Conservation (phyloP, 2,797 vertebrate genomes). For the Acanthornis magna region DNA sequence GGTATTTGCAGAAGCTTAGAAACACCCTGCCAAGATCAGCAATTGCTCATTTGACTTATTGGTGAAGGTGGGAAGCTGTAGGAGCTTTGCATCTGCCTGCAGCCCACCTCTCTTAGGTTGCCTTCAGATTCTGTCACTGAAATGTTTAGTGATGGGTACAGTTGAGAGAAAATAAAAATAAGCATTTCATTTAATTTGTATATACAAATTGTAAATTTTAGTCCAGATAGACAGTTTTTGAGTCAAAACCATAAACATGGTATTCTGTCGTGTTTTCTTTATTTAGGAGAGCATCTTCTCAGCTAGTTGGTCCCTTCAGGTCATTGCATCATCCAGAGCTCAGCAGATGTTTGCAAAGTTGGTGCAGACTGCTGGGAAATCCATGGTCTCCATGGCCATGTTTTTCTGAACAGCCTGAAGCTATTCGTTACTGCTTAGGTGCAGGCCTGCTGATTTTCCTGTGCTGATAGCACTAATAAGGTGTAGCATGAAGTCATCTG, state of each 20-base stretch:
- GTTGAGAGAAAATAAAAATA: neutral
- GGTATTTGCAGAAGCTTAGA: neutral
- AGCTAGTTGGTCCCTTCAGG: neutral
- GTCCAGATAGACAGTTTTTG: neutral
- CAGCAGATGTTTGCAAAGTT: neutral
- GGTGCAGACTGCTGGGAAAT: neutral
- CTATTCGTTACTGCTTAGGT: neutral
- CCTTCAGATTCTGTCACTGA: neutral
- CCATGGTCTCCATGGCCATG: accelerated
- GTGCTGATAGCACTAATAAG: neutral
- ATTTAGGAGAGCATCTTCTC: neutral
- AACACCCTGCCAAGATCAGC: neutral
- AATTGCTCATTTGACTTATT: neutral
- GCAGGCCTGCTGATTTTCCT: neutral
- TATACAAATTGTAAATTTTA: neutral
- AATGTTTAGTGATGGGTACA: neutral
- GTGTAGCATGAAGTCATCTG: neutral
- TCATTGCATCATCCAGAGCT: neutral
- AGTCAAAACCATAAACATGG: neutral
- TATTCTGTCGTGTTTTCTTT: neutral
- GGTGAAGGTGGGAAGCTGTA: neutral
- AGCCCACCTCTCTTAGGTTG: neutral
- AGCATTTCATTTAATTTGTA: neutral
- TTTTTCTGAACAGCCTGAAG: neutral
- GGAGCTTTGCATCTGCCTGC: neutral